Base-by-base conservation (phyloP, 2,888 invertebrate genomes). In the Drosophila hawaiiensis region DNA sequence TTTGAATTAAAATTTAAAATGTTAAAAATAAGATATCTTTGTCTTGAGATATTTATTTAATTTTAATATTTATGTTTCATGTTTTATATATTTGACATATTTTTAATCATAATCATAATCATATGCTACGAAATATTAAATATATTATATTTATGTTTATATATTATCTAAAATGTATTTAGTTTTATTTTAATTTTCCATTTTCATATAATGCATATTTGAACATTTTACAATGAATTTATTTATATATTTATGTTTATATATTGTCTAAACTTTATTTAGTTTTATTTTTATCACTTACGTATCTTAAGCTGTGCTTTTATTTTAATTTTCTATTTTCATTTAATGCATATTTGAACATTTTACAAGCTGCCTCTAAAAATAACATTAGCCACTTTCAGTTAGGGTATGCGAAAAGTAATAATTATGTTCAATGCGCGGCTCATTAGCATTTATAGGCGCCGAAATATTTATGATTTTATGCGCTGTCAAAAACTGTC, bases 381-480 rank as follows among this genome's bases (percentile, higher is more conserved):
- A 65, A 6, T 39, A 19, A 1, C 0, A 6, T n/a, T 41, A 4
- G 3, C 31, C 35, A 0, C 1, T 25, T 16, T 2, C 1, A 16
- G n/a, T 31, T 14, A 63, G 76, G 9, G 67, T 22, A 71, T 47
- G 4, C 22, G 31, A 70, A 63, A 43, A 59, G 56, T 68, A 72
- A 80, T 74, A 82, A 82, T 78, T 69, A n/a, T 69, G 54, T 55
- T 60, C 50, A 64, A 61, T 62, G 52, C 39, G 37, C 63, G 54
- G 9, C 73, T 84, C 84, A 88, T 89, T 87, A 82, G 85, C 71
- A 89, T 85, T 85, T 84, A 89, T 76, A 62, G 89, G 76, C 77
- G 77, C 69, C 69, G 61, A 79, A 87, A 61, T 73, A 74, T 83
- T 84, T 79, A 79, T 71, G 76, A 82, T 74, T 80, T 83, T 72